A percentile compares a stretch with the other conserved stretches of the same genome.
These are phyloP conservation scores for Colistium nudipinnis DNA, from an alignment of 2,113 vertebrate genomes.

Conservation along the genomic window DNA sequence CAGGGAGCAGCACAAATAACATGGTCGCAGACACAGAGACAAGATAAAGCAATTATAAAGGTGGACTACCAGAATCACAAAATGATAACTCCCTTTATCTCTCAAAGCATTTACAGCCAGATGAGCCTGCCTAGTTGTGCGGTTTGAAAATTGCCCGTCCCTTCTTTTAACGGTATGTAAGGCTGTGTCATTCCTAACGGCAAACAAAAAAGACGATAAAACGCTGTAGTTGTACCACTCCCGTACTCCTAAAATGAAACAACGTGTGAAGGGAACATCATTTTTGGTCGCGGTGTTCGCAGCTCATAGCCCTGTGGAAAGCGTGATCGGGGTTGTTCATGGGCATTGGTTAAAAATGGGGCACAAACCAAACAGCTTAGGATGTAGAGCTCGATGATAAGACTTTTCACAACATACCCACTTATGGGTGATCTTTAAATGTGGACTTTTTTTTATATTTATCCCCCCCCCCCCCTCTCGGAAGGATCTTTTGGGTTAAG, in stretches of 20 bases:
- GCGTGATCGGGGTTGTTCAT: not conserved
- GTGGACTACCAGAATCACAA: too few relatives aligned
- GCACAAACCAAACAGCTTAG: not conserved
- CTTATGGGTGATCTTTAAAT: constrained; percentile 23
- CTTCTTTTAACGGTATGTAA: too few relatives aligned
- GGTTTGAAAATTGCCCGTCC: too few relatives aligned
- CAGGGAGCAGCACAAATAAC: too few relatives aligned
- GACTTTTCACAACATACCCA: constrained; percentile 8
- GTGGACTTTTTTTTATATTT: constrained; percentile 22
- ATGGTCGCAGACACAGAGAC: too few relatives aligned
- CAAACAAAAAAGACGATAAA: too few relatives aligned
- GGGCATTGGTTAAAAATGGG: not conserved
- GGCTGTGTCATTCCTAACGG: too few relatives aligned
- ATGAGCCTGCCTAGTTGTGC: too few relatives aligned
- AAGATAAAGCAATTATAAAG: too few relatives aligned
- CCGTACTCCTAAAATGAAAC: not conserved
- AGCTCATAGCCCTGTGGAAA: not conserved
- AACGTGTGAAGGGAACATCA: not conserved
- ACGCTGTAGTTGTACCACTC: not conserved
- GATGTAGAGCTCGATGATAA: not conserved
- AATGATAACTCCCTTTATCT: too few relatives aligned
- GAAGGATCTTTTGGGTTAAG: constrained; percentile 44
- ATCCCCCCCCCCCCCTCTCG: constrained; percentile 4
- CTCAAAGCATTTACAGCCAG: too few relatives aligned
- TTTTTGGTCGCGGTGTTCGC: not conserved